Percentiles rank a stretch among this genome's conserved stretches.
Evolutionary conservation across 2,797 vertebrate species (phyloP).

Genomic region (Mormyrops boulengeri): DNA sequence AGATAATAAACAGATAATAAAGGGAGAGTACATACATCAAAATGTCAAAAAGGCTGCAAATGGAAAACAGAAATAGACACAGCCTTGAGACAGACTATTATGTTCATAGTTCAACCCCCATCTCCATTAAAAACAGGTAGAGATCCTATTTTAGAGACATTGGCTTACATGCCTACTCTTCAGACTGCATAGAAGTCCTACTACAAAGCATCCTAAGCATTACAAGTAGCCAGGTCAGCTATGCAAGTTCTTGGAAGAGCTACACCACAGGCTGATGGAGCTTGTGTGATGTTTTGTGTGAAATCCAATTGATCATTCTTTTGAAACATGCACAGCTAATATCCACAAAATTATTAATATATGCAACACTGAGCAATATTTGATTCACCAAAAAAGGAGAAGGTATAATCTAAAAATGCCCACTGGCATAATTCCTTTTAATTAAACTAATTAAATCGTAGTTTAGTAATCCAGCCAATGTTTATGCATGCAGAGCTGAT

Average conservation of each 20-base stretch:
- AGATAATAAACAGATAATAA: fast-evolving
- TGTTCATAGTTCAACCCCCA: neutral
- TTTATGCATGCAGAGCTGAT: slow-evolving; percentile 31
- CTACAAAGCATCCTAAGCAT: neutral
- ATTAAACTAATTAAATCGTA: slow-evolving; percentile 51
- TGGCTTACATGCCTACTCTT: neutral
- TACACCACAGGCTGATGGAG: neutral
- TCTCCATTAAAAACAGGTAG: neutral
- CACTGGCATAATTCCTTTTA: slow-evolving; percentile 43
- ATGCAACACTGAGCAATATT: slow-evolving; percentile 29
- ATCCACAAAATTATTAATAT: slow-evolving; percentile 18
- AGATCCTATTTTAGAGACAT: neutral
- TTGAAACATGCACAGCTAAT: neutral
- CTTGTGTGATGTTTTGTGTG: neutral
- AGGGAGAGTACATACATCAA: neutral
- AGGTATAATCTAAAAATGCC: slow-evolving; percentile 42
- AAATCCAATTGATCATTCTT: neutral
- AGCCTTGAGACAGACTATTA: slow-evolving; percentile 12
- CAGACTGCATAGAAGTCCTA: neutral
- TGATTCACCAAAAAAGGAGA: slow-evolving; percentile 41
- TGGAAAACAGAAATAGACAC: slow-evolving; percentile 12
- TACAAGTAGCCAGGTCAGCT: neutral
- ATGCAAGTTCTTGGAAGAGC: neutral
- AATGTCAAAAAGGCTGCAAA: slow-evolving; percentile 16
- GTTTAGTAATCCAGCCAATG: slow-evolving; percentile 41